These are phyloP conservation scores for Drosophila emarginata DNA, from an alignment of 2,888 invertebrate species.

Conservation along the genomic window DNA sequence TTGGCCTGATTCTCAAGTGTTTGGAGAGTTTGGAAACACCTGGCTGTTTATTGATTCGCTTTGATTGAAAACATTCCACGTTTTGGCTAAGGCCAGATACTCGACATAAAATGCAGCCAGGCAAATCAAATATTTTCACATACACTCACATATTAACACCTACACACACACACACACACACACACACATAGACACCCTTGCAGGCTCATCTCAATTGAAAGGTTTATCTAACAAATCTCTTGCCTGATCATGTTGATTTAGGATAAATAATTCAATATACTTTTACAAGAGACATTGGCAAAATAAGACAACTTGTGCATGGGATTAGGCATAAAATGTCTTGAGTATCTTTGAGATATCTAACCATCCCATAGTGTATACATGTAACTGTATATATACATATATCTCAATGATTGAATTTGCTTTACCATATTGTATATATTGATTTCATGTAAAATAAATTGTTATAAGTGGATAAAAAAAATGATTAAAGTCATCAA, in stretches of 20 bases:
- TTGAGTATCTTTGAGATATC: not conserved
- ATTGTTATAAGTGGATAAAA: slow-evolving; percentile 36
- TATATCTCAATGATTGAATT: slow-evolving; percentile 69
- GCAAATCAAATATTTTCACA: slow-evolving; percentile 28
- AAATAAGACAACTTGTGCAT: not conserved
- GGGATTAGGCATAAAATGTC: slow-evolving; percentile 9
- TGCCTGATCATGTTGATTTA: slow-evolving; percentile 69
- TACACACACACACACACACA: slow-evolving; percentile 8
- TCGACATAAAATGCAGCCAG: slow-evolving; percentile 29
- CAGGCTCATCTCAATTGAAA: slow-evolving; percentile 36
- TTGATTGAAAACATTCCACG: slow-evolving; percentile 48
- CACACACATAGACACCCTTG: slow-evolving; percentile 2
- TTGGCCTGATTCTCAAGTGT: not conserved
- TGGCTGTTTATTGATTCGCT: slow-evolving; percentile 44
- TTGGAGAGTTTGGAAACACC: not conserved
- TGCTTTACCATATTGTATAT: slow-evolving; percentile 29
- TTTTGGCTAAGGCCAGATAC: slow-evolving; percentile 11
- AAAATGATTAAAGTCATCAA: slow-evolving; percentile 5
- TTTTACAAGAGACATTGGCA: slow-evolving; percentile 14
- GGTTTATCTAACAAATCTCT: slow-evolving; percentile 60
- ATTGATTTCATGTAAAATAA: slow-evolving; percentile 45
- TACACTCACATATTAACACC: slow-evolving; percentile 42
- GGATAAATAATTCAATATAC: slow-evolving; percentile 76
- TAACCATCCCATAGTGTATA: slow-evolving; percentile 21
- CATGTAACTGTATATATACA: slow-evolving; percentile 29